Evolutionary conservation across 1,140 invertebrate genomes (phyloP), one percentile per base, ranked within the genome.

Genomic region (Bombus superbus): DNA sequence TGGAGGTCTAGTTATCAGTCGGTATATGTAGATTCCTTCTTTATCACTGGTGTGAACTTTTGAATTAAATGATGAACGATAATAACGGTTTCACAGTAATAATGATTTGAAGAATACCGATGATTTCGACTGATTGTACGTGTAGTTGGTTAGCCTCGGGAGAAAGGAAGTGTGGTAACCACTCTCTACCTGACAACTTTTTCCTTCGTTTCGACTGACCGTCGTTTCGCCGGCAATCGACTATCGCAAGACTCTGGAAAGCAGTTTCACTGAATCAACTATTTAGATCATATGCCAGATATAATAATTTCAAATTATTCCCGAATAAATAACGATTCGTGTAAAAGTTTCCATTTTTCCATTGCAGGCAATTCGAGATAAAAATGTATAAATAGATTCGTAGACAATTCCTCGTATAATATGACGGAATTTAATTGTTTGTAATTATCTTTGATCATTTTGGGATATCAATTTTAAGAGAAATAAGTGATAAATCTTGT

Each of bases 151-250:
- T 76, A 53, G 42, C 28, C 71, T 47, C 68, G 15, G 32, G 86
- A 91, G 89, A 90, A 90, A 90, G 89, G 89, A 84, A 84, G 32
- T 62, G 59, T 86, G 68, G 68, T 57, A 79, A 76, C 86, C 81
- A 88, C 83, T 91, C 87, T 91, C 87, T 91, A 86, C 71, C 81
- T 59, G 35, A 86, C 73, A 86, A 88, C 91, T 92, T 92, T 92
- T 92, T 85, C 89, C 86, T 89, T 92, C 90, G 85, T 91, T 92
- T 88, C 75, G 83, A 72, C 4, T 68, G 64, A 59, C 66, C 82
- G 44, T 81, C 47, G 47, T 53, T 53, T 85, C 57, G 89, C 66
- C 79, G 25, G 59, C 68, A 32, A 85, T 77, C 53, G 57, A n/a
- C 73, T 81, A 81, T 69, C 59, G 53, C 62, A 77, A 80, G 64